phyloP scores from a whole-genome alignment of 2,113 vertebrate species.

The Zootoca vivipara region DNA sequence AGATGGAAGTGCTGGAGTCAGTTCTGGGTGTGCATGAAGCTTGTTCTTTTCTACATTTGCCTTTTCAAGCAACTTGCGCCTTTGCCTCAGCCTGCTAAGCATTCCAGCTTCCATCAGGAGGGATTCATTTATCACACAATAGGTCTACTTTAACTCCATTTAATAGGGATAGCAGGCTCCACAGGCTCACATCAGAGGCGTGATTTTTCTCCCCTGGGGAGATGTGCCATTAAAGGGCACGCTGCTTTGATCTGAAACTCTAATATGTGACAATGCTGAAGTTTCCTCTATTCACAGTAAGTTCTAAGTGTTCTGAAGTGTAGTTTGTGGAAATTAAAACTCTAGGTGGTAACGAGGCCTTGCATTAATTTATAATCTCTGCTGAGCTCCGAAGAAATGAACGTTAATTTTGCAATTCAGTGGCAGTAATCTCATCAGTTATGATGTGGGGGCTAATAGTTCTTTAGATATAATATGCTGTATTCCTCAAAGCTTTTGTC shows the following conservation, averaged over 20 bases:
- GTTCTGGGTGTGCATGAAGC: neutral
- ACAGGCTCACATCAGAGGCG: conserved; percentile 2
- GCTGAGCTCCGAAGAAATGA: conserved; percentile 13
- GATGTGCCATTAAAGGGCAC: neutral
- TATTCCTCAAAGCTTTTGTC: conserved; percentile 63
- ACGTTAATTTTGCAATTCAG: conserved; percentile 58
- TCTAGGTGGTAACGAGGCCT: conserved; percentile 49
- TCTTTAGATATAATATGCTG: conserved; percentile 54
- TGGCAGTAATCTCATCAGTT: conserved; percentile 45
- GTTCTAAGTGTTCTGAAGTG: conserved; percentile 53
- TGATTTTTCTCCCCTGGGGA: neutral
- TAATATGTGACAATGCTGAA: conserved; percentile 51
- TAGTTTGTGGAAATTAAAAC: conserved; percentile 68
- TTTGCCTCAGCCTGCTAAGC: neutral
- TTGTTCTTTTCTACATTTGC: neutral
- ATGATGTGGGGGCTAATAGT: conserved; percentile 49
- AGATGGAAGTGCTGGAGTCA: neutral
- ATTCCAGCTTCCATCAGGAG: neutral
- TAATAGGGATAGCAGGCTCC: conserved; percentile 16
- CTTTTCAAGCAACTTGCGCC: neutral
- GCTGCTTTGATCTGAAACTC: conserved; percentile 36
- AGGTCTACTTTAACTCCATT: neutral
- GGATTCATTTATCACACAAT: neutral
- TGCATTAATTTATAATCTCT: conserved; percentile 59
- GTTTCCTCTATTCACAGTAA: conserved; percentile 50